Base-by-base conservation (phyloP, 2,797 vertebrate genomes). In the Mormyrops boulengeri region DNA sequence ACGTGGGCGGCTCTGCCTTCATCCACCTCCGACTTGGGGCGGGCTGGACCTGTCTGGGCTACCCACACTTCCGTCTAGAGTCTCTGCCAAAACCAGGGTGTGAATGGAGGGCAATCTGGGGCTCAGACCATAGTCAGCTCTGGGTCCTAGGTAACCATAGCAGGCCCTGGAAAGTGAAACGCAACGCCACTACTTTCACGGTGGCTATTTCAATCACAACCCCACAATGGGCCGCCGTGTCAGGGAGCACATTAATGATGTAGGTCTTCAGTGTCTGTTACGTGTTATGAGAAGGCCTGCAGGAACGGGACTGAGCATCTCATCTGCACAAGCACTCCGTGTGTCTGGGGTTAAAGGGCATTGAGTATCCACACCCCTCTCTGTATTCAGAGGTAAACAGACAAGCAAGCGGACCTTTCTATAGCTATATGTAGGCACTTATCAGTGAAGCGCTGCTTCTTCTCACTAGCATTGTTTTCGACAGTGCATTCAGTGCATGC, bases 161-260 rank as follows among this genome's bases (percentile, higher is more conserved):
- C 84, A 87, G 77, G 38, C 44, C 87, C 53, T 90, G 90, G 90
- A 90, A 90, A 90, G 88, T 89, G 90, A 90, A 90, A 90, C 26
- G 47, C 60, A 88, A 90, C 82, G 53, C 88, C 38, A 9, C 47
- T 60, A 57, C 89, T 69, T 55, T 73, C 49, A 87, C 84, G 85
- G 60, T 49, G 22, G 11, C 88, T 84, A 73, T 88, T 86, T 89
- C 87, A 90, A 90, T 90, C 90, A 88, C 52, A 88, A 86, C 90
- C 57, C 88, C 50, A 90, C 90, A 89, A 88, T 88, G 82, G 87
- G 53, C 66, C 90, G 26, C n/a, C 44, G 57, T 90, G 89, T 88
- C 89, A 69, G 88, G 73, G 69, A 86, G 49, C 80, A 38, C 90
- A 90, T 90, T 62, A 90, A 90, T 88, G 87, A 90, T 90, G 90